Evolutionary conservation across 2,113 vertebrate genomes (phyloP), one percentile per base, ranked within the genome.

Genomic region (Colaptes auratus): DNA sequence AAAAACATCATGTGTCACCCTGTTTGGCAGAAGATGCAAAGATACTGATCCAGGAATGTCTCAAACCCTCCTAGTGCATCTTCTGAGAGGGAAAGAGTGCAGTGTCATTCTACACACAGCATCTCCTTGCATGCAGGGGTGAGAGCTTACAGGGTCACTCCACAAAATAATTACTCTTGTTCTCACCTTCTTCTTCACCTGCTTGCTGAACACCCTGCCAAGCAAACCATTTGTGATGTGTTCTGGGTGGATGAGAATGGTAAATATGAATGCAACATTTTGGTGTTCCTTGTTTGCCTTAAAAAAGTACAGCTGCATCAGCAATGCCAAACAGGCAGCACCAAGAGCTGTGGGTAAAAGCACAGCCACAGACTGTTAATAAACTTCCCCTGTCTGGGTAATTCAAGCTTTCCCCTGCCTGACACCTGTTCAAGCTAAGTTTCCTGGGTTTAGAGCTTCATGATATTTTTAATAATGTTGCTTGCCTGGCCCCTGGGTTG

Each of bases 1-100:
- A 95, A 95, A 93, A 73, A 71, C 33, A 30, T 69, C 53, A 55
- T 66, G 72, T 64, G 46, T 55, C 83, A 90, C 53, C 59, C 61
- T 60, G 44, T n/a, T 83, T 90, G 83, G 61, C 88, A 89, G 61
- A 53, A 59, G 70, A 56, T 86, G 33, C 39, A n/a, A 91, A 85
- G 92, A 79, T 18, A 6, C 14, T 73, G 56, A 74, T 35, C 48
- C n/a, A 36, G 52, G 63, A 46, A 31, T 52, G 83, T 65, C 30
- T 5, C 56, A 64, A 36, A n/a, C 59, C 9, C 35, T 85, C 0
- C 0, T 2, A 13, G 18, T 12, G 7, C 42, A 67, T 48, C 66
- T 76, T 64, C 39, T 20, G 55, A 72, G 21, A 2, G 17, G 30
- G 24, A 27, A 84, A 39, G 36, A 44, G 19, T 12, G 27, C 36